phyloP scores from a whole-genome alignment of 1,140 invertebrate species.

The Xylocopa sonorina region DNA sequence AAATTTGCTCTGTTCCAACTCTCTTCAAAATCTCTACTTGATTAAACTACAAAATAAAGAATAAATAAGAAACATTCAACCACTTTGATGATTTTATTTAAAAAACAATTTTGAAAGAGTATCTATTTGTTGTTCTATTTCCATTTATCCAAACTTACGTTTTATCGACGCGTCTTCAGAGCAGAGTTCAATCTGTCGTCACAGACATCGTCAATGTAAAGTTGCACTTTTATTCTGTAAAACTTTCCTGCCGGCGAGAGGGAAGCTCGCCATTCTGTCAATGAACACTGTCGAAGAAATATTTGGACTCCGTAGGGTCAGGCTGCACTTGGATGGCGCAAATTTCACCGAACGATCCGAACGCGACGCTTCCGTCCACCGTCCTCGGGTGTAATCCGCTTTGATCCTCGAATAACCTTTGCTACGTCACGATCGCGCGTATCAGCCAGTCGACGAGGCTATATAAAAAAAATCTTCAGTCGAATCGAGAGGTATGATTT shows the following conservation, averaged over 20 bases:
- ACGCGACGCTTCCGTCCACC: neutral
- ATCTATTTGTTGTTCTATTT: too few species aligned
- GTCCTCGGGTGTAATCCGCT: constrained; percentile 56
- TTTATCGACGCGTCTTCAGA: too few species aligned
- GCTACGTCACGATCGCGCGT: constrained; percentile 40
- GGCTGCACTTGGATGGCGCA: constrained; percentile 12
- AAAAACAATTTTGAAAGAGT: too few species aligned
- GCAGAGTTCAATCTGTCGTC: too few species aligned
- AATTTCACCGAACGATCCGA: constrained; percentile 50
- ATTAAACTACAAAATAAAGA: too few species aligned
- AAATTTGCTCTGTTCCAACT: too few species aligned
- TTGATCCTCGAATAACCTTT: constrained; percentile 54
- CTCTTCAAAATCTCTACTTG: too few species aligned
- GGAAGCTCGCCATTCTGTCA: neutral
- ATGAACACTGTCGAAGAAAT: constrained; percentile 3
- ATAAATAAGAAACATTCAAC: too few species aligned
- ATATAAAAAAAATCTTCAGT: constrained; percentile 50
- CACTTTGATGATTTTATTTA: too few species aligned
- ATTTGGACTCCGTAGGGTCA: neutral
- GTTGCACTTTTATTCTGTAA: too few species aligned
- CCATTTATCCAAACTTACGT: too few species aligned
- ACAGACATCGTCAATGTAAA: neutral
- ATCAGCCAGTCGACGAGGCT: constrained; percentile 5
- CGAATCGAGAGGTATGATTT: neutral
- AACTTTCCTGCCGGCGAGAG: neutral